phyloP scores from a whole-genome alignment of 2,888 invertebrate genomes.

The Anoplius nigerrimus region DNA sequence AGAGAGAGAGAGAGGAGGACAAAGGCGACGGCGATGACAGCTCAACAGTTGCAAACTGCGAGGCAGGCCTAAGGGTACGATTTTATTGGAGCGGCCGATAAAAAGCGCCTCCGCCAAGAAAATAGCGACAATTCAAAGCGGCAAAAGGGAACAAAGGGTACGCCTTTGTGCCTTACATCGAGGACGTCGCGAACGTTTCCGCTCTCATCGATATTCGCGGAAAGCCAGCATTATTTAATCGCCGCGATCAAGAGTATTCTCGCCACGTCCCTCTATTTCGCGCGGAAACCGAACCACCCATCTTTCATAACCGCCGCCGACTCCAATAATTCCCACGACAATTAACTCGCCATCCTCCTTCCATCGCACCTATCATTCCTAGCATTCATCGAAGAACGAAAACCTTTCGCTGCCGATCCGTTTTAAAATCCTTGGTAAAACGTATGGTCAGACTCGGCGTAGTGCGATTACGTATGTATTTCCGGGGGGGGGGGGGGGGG shows the following conservation, averaged over 20 bases:
- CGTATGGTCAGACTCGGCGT: no score
- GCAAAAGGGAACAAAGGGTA: slow-evolving; percentile 14
- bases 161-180: slow-evolving; percentile 6
- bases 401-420: neutral
- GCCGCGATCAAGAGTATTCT: neutral
- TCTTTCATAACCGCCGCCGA: no score
- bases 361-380: no score
- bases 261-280: no score
- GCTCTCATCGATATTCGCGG: slow-evolving; percentile 1
- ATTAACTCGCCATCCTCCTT: no score
- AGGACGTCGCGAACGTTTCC: slow-evolving; percentile 1
- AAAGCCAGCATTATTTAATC: slow-evolving; percentile 6
- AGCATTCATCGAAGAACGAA: no score
- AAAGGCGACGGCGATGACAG: slow-evolving; percentile 46
- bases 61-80: slow-evolving; percentile 40
- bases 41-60: slow-evolving; percentile 37
- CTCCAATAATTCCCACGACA: no score
- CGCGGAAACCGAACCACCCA: no score
- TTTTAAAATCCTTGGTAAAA: no score
- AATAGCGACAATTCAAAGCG: slow-evolving; percentile 27
- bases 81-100: slow-evolving; percentile 38
- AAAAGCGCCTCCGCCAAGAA: slow-evolving; percentile 23
- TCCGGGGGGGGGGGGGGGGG: no score
- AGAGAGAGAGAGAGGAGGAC: slow-evolving; percentile 17
- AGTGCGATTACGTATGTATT: no score